A percentile compares a stretch with the other conserved stretches of the same genome.
Evolutionary conservation across 1,140 invertebrate genomes (phyloP).

Genomic region (Drosophila quadrilineata): DNA sequence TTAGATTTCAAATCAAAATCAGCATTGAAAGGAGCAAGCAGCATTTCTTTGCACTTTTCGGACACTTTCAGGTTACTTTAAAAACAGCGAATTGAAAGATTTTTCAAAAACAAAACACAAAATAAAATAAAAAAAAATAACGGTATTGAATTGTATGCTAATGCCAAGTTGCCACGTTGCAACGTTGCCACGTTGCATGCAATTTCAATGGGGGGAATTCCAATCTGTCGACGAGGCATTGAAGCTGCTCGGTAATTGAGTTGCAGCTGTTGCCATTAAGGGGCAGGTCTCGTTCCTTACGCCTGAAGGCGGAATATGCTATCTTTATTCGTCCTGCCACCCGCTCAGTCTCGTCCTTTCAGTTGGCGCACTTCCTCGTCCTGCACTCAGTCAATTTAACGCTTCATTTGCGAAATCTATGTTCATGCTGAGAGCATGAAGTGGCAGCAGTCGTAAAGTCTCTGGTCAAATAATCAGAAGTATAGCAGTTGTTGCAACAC

Average conservation of each 20-base stretch:
- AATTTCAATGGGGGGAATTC: conserved; percentile 1
- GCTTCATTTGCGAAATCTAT: conserved; percentile 61
- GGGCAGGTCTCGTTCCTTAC: neutral
- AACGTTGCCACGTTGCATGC: neutral
- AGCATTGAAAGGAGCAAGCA: too few species aligned
- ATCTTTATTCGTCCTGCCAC: neutral
- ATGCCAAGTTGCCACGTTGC: too few species aligned
- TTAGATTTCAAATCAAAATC: too few species aligned
- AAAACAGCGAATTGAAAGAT: too few species aligned
- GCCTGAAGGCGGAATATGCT: too few species aligned
- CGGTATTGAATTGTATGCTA: too few species aligned
- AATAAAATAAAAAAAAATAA: too few species aligned
- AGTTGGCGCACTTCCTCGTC: neutral
- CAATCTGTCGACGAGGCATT: conserved; percentile 3
- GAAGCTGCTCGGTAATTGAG: conserved; percentile 26
- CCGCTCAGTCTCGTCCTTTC: neutral
- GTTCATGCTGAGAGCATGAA: conserved; percentile 10
- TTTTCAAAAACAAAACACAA: too few species aligned
- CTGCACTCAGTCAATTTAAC: conserved; percentile 61
- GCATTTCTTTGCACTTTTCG: too few species aligned
- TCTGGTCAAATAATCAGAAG: conserved; percentile 12
- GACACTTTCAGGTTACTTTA: too few species aligned
- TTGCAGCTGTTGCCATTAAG: conserved; percentile 34
- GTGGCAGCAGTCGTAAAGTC: conserved; percentile 2
- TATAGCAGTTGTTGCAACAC: conserved; percentile 6